These are phyloP conservation scores for Melieria omissa DNA, from an alignment of 2,888 invertebrate genomes.

Conservation along the genomic window DNA sequence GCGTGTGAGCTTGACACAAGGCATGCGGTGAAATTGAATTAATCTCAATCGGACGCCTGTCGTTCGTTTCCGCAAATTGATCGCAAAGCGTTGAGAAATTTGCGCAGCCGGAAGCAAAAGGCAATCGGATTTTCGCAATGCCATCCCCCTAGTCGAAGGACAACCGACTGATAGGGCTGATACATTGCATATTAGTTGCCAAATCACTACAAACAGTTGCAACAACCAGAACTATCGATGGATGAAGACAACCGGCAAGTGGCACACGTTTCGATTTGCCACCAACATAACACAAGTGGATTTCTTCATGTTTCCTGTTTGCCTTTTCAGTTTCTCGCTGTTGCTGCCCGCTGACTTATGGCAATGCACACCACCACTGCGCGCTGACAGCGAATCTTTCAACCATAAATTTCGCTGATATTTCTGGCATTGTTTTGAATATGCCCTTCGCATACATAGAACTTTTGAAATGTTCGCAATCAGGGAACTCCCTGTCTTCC, in stretches of 20 bases:
- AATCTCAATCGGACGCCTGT: conserved; percentile 67
- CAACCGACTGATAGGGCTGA: conserved; percentile 44
- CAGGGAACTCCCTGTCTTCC: conserved; percentile 5
- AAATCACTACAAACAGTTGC: conserved; percentile 34
- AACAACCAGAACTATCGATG: conserved; percentile 21
- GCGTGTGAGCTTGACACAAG: not conserved
- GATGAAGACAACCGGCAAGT: too few species aligned
- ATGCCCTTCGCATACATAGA: too few species aligned
- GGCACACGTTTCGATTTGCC: too few species aligned
- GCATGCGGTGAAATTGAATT: conserved; percentile 61
- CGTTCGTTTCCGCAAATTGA: conserved; percentile 52
- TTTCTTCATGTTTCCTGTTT: too few species aligned
- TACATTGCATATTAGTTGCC: conserved; percentile 46
- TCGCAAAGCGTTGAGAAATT: conserved; percentile 27
- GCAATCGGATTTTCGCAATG: conserved; percentile 2
- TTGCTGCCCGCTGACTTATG: too few species aligned
- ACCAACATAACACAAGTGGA: too few species aligned
- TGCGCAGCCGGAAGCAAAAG: not conserved
- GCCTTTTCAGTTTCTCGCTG: too few species aligned
- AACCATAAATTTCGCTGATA: conserved; percentile 47
- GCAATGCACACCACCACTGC: too few species aligned
- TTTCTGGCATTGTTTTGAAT: not conserved
- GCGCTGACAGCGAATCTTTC: not conserved
- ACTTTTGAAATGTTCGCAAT: not conserved
- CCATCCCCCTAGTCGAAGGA: conserved; percentile 19